These are phyloP conservation scores for Bombyx mori DNA, from an alignment of 1,140 invertebrate species.

Conservation along the genomic window ASM3026992v2 NC_085135.1:10790501-10791000, in stretches of 20 bases:
- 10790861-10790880: conserved; percentile 4
- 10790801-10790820: conserved; percentile 7
- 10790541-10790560: too few species aligned
- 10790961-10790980: conserved; percentile 15
- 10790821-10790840: conserved; percentile 6
- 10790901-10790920: background rate
- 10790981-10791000: conserved; percentile 8
- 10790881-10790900: conserved; percentile 5
- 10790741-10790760: conserved; percentile 4
- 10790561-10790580: too few species aligned
- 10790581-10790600: too few species aligned
- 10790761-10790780: conserved; percentile 8
- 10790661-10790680: too few species aligned
- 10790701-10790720: too few species aligned
- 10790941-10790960: conserved; percentile 12
- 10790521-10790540: too few species aligned
- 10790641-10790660: too few species aligned
- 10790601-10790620: too few species aligned
- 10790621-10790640: too few species aligned
- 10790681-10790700: too few species aligned
- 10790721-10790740: conserved; percentile 2
- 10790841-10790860: conserved; percentile 4
- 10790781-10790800: background rate
- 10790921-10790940: background rate
- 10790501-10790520: too few species aligned